Base-by-base conservation (phyloP, 2,888 invertebrate genomes). In the Lepetodrilus schrolli region DNA sequence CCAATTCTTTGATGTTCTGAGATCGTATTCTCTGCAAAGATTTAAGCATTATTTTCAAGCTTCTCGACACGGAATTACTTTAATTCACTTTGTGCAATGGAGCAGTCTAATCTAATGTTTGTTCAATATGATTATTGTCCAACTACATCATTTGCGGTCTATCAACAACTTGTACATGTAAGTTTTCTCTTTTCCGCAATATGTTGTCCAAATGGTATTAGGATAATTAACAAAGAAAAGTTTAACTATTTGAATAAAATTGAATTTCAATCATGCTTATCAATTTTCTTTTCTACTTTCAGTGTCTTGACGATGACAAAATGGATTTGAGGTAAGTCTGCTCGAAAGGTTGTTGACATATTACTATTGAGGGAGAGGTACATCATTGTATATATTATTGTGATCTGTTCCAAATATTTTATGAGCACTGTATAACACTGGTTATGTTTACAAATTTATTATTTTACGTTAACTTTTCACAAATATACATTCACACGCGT, bases 271-370 rank as follows among this genome's bases (percentile, higher is more conserved):
- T 48, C 7, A 48, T 21, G 17, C 48, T 20, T 17, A 17, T 58
- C 17, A 5, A n/a, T 58, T 58, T 26, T 58, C 17, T 13, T 51
- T 23, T 26, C 30, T 58, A n/a, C 34, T 43, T 58, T 58, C 58
- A 58, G 58, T 58, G 58, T 34, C 58, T 58, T 30, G 58, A 58
- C 34, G 58, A 58, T 30, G 58, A 58, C 21, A 58, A 58, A 58
- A 58, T 58, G 58, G 58, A 58, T 58, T 34, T 58, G 34, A 58
- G 58, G 58, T 58, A 58, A 3, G 58, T 58, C 17, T 13, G 26
- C 34, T 58, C 5, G n/a, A n/a, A n/a, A n/a, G n/a, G n/a, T n/a
- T n/a, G n/a, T n/a, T n/a, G n/a, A n/a, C n/a, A n/a, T n/a, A n/a
- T n/a, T n/a, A n/a, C n/a, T n/a, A n/a, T n/a, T n/a, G n/a, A n/a